Conservation (phyloP, 1,140 invertebrate species). For the Apis laboriosa region DNA sequence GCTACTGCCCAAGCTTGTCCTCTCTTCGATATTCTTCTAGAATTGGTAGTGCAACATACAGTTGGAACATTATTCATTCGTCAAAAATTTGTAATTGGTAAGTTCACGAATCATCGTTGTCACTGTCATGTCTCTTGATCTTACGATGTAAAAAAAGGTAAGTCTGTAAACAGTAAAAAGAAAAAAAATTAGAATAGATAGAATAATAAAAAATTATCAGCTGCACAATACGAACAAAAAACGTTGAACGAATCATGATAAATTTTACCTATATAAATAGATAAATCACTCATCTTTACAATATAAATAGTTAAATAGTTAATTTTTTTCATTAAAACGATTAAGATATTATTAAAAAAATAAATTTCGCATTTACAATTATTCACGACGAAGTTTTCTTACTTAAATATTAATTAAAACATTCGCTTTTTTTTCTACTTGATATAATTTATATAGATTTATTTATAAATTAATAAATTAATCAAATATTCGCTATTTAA, state of each 20-base stretch:
- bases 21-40: not conserved
- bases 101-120: constrained; percentile 30
- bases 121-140: not conserved
- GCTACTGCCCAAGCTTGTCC: constrained; percentile 5
- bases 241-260: constrained; percentile 1
- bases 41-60: constrained; percentile 25
- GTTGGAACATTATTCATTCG: constrained; percentile 1
- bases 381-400: constrained; percentile 2
- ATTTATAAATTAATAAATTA: not conserved
- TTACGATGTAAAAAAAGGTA: not conserved
- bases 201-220: not conserved
- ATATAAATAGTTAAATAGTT: constrained; percentile 16
- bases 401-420: constrained; percentile 23
- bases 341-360: constrained; percentile 23
- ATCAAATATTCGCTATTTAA: not conserved
- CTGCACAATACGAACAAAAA: constrained; percentile 14
- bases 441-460: constrained; percentile 6
- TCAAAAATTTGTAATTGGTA: not conserved
- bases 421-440: not conserved
- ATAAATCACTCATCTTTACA: not conserved
- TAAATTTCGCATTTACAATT: constrained; percentile 14
- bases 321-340: not conserved
- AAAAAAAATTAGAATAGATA: not conserved
- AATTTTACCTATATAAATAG: not conserved
- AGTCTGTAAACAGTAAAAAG: not conserved